Conservation (phyloP, 2,888 invertebrate genomes). For the Drosophila mayaguana region DNA sequence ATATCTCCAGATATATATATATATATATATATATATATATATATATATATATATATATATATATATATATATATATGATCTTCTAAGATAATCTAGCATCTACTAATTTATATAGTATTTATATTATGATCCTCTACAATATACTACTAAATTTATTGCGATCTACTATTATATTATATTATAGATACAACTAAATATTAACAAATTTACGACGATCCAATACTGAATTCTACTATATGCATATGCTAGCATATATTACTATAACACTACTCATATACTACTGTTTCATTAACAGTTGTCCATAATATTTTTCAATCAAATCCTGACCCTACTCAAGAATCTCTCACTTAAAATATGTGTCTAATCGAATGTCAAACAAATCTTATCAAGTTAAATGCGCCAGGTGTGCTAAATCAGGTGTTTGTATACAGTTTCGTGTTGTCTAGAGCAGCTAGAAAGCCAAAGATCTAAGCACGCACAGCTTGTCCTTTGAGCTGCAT, state of each 20-base stretch:
- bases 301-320: not conserved
- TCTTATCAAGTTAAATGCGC: not conserved
- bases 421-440: not conserved
- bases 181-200: not conserved
- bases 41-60: too few relatives aligned
- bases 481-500: not conserved
- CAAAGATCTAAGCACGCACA: not conserved
- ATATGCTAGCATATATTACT: not conserved
- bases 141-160: not conserved
- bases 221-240: not conserved
- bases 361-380: not conserved
- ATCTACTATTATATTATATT: not conserved
- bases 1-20: too few relatives aligned
- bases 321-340: conserved; percentile 1
- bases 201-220: not conserved
- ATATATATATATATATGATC: too few relatives aligned
- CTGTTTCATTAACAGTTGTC: not conserved
- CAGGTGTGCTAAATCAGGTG: not conserved
- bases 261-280: not conserved
- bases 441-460: not conserved
- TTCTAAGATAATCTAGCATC: too few relatives aligned
- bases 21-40: too few relatives aligned
- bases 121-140: too few relatives aligned
- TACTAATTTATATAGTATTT: not conserved
- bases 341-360: not conserved